Base-by-base conservation (phyloP, 2,888 invertebrate genomes). In the Sarcophaga carnaria region DNA sequence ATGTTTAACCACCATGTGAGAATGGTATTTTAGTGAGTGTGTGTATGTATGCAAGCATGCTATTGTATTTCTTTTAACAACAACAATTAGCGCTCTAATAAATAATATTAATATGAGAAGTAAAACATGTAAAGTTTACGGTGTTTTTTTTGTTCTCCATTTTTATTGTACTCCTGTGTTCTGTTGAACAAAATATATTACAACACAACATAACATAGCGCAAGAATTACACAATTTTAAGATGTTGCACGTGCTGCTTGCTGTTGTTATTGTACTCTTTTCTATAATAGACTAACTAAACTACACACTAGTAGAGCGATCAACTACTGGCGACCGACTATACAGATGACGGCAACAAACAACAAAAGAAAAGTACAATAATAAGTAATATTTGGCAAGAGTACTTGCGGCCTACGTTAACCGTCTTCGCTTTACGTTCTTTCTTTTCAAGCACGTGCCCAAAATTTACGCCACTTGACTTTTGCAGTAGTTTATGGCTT, bases 381-480 rank as follows among this genome's bases (percentile, higher is more conserved):
- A 64, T 12, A 25, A n/a, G 49, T 60, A 67, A 54, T 66, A 76
- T 25, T n/a, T 20, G 60, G 1, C 3, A 64, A 66, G 27, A 37
- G 64, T 66, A 60, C 17, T 63, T 70, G n/a, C 62, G 11, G 64
- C 49, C 54, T 54, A 37, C 2, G 60, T 27, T 85, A 59, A 78
- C n/a, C 47, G n/a, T 25, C 60, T 64, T 77, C 69, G 63, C 66
- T 54, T 47, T 11, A 11, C 88, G 88, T 80, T 77, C 8, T 37
- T 37, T 37, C 2, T 3, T 20, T 22, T 22, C 22, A 88, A 88
- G 86, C 90, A 90, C 90, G 90, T 90, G 90, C 88, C 37, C 86
- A 79, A 88, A 80, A 88, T 88, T 89, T 90, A 92, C 92, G 92
- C 91, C 91, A 91, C 93, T 93, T 93, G 93, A 93, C 92, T 93